Conservation (phyloP, 2,113 vertebrate species). For the Gila orcuttii region DNA sequence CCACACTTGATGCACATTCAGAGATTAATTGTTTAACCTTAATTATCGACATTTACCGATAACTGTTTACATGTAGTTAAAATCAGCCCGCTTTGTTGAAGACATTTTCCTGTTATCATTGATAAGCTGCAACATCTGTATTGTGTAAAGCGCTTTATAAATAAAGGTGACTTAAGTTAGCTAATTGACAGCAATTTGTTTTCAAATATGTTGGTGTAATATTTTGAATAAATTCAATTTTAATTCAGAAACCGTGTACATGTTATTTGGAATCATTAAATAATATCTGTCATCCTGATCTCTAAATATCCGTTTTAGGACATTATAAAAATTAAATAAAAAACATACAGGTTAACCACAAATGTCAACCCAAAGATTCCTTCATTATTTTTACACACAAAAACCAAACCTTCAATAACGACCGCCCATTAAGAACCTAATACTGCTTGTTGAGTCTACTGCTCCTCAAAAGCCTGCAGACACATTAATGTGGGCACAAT, state of each 20-base stretch:
- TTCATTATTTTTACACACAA: neutral
- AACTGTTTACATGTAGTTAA: too few relatives aligned
- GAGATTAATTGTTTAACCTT: too few relatives aligned
- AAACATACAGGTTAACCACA: neutral
- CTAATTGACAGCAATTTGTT: neutral
- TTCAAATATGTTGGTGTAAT: too few relatives aligned
- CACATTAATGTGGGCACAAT: slow-evolving; percentile 16
- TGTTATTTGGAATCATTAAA: neutral
- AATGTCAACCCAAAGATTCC: neutral
- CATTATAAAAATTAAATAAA: neutral
- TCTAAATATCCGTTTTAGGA: neutral
- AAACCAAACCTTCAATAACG: neutral
- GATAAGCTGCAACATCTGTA: too few relatives aligned
- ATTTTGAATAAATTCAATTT: neutral
- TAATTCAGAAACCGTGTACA: neutral
- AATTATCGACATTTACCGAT: too few relatives aligned
- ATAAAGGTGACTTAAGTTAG: neutral
- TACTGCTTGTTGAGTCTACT: neutral
- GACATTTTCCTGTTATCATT: too few relatives aligned
- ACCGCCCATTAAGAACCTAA: neutral
- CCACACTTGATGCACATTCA: too few relatives aligned
- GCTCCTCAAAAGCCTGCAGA: neutral
- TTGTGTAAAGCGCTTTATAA: too few relatives aligned
- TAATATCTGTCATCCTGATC: neutral
- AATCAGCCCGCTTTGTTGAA: too few relatives aligned